Evolutionary conservation across 2,797 vertebrate species (phyloP), one percentile per base, ranked within the genome.

Genomic region (Squalus acanthias): DNA sequence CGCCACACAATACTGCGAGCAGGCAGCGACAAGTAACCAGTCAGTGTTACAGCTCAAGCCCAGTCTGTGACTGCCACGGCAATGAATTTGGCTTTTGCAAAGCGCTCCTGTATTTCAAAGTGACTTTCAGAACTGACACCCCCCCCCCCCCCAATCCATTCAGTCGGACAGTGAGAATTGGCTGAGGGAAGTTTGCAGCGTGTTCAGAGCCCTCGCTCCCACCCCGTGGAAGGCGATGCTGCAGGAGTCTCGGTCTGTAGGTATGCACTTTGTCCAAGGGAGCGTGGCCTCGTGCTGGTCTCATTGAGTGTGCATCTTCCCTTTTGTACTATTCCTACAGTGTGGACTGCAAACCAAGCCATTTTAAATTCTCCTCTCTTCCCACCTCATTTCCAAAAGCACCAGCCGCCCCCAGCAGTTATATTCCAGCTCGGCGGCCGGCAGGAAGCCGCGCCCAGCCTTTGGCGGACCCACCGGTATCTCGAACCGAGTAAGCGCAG

Each of bases 191-290:
- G 39, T 74, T 74, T 70, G 67, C 12, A 29, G 39, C 39, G 39
- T 39, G 39, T 39, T 39, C 3, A 6, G 69, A 72, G 22, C 39
- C 67, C 22, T 29, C 4, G 12, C 0, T 74, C 8, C 46, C 67
- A 72, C 39, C 46, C 94, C 17, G 12, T 57, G 69, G 69, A 74
- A 94, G 8, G 33, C 10, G 33, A 46, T 67, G 22, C 20, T 7
- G 39, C 22, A 46, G 65, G 53, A 95, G 70, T 95, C 67, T 95
- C 67, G 57, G 29, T 57, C 94, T 74, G 50, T 53, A 95, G 69
- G 94, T 74, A 33, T 95, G 46, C 69, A 95, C 69, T 95, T 95
- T 95, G 94, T 74, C 10, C 33, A 95, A 95, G 94, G 65, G 70
- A 95, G 26, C 69, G 53, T 95, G 69, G 50, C 69, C 93, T 95